Evolutionary conservation across 2,797 vertebrate species (phyloP), one percentile per base, ranked within the genome.

Genomic region (Macropodus opercularis): DNA sequence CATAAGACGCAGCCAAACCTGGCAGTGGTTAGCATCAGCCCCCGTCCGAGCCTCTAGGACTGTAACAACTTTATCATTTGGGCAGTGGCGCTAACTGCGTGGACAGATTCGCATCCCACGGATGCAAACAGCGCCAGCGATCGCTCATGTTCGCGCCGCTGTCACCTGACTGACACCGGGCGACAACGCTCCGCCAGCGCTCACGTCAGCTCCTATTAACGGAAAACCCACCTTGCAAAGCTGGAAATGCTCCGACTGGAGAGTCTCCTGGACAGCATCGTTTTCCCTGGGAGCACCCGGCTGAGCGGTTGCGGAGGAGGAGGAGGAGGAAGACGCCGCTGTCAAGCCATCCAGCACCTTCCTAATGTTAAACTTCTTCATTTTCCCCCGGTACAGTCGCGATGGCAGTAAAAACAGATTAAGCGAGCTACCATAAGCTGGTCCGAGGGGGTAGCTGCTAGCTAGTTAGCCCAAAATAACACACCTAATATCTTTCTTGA

Each of bases 301-400:
- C 64, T 93, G 95, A 46, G 92, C 79, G 39, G 94, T 80, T 52
- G 84, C 24, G 21, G 86, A 74, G 68, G 83, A 75, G 42, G 94
- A 93, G 56, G 95, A 90, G 34, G 95, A 77, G 0, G 74, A 83
- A 14, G 85, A 96, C 69, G 90, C 94, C 52, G 96, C 95, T 61
- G 96, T 94, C 91, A 99, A 93, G 58, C 96, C 96, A 91, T 99
- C 97, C 95, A 99, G 90, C 92, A 99, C 96, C 94, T 98, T 98
- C 83, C 95, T 93, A 85, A 96, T 95, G 91, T 96, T 96, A 80
- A 98, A 98, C 95, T 96, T 97, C 94, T 95, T 94, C 95, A 96
- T 96, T 93, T 91, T 93, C 64, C 82, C 62, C 77, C 79, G 67
- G 59, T 79, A 41, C 51, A 55, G 70, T 84, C 77, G 64, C 60